A percentile compares a stretch with the other conserved stretches of the same genome.
Conservation (phyloP, 2,888 invertebrate species). For the Orthosia gothica region DNA sequence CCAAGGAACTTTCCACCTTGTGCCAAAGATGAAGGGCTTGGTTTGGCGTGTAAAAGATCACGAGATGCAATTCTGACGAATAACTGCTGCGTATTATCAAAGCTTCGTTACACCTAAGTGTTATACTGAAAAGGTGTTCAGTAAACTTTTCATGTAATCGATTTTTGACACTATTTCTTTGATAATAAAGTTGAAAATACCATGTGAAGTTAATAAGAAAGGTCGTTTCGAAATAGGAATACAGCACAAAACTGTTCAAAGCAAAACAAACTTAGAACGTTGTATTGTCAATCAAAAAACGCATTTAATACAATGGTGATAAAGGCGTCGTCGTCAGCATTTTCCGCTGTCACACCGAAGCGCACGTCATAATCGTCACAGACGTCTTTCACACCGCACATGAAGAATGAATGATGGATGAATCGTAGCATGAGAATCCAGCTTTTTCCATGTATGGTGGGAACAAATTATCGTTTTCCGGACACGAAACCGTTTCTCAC, state of each 20-base stretch:
- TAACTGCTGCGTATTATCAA: conserved; percentile 78
- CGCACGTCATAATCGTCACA: conserved; percentile 86
- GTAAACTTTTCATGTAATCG: neutral
- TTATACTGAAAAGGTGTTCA: conserved; percentile 27
- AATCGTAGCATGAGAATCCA: conserved; percentile 83
- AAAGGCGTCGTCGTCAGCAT: conserved; percentile 68
- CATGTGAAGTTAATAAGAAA: neutral
- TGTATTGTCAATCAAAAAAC: conserved; percentile 76
- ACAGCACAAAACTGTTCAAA: conserved; percentile 72
- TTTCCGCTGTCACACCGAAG: conserved; percentile 74
- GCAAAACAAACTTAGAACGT: conserved; percentile 75
- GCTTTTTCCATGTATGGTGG: conserved; percentile 82
- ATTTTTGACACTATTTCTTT: neutral
- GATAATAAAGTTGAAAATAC: conserved; percentile 11
- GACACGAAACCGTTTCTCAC: conserved; percentile 27
- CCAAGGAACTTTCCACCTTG: conserved; percentile 62
- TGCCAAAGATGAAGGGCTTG: conserved; percentile 46
- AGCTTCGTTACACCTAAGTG: conserved; percentile 76
- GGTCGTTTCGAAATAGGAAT: conserved; percentile 23
- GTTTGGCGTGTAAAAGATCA: conserved; percentile 37
- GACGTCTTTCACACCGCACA: conserved; percentile 86
- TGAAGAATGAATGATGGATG: conserved; percentile 89
- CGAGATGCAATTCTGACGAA: conserved; percentile 78
- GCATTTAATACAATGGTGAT: conserved; percentile 73
- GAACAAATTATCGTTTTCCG: conserved; percentile 67